Conservation (phyloP, 2,888 invertebrate genomes). For the Exocentrus adspersus region DNA sequence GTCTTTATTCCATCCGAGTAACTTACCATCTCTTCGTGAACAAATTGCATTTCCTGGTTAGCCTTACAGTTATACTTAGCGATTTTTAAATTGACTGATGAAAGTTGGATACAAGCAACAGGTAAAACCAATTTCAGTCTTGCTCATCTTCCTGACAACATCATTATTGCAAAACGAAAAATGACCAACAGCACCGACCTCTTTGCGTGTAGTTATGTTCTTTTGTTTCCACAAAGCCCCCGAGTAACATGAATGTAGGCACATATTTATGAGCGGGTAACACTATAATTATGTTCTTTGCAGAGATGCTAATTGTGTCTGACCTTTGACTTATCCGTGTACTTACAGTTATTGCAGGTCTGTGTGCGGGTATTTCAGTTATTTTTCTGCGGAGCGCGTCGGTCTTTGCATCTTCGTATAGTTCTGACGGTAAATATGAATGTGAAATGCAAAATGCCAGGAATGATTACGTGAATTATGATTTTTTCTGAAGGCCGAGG, state of each 20-base stretch:
- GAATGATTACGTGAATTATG: no score
- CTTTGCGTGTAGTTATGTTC: slow-evolving; percentile 15
- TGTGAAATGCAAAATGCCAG: neutral
- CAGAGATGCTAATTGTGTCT: slow-evolving; percentile 47
- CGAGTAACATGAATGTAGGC: slow-evolving; percentile 33
- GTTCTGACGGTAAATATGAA: neutral
- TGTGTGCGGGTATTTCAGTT: slow-evolving; percentile 13
- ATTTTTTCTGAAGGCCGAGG: no score
- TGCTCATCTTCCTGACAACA: no score
- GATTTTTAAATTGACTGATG: no score
- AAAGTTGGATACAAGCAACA: no score
- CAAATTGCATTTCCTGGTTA: no score
- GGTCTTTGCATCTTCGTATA: slow-evolving; percentile 19
- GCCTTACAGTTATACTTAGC: no score
- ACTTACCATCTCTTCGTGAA: no score
- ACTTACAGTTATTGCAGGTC: slow-evolving; percentile 41
- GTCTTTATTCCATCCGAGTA: no score
- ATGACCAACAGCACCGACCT: neutral
- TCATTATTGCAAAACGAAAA: slow-evolving; percentile 4
- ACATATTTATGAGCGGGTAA: slow-evolving; percentile 39
- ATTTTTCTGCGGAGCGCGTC: slow-evolving; percentile 20
- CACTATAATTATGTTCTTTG: slow-evolving; percentile 47
- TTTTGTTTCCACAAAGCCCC: slow-evolving; percentile 20
- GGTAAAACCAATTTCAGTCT: no score
- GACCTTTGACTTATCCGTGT: slow-evolving; percentile 45